phyloP scores from a whole-genome alignment of 2,888 invertebrate genomes.

The Calliopum simillimum region DNA sequence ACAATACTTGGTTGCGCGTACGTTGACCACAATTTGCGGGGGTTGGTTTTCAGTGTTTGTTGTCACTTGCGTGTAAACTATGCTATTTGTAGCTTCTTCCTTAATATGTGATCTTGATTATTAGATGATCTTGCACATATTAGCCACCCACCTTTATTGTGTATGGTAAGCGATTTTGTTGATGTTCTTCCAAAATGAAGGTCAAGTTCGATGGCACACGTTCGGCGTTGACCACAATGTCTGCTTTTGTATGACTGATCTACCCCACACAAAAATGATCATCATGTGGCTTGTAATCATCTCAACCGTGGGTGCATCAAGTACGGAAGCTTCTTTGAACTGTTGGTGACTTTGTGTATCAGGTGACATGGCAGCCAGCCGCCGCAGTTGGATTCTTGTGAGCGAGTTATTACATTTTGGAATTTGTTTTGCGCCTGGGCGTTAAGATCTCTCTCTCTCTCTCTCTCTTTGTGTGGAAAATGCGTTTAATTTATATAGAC shows the following conservation, averaged over 20 bases:
- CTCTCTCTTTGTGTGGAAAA: background rate
- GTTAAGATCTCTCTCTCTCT: background rate
- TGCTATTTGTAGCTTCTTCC: background rate
- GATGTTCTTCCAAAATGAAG: conserved; percentile 8
- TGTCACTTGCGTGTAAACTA: conserved; percentile 43
- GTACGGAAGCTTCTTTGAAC: conserved; percentile 15
- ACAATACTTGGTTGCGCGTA: conserved; percentile 11
- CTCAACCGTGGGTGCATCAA: conserved; percentile 13
- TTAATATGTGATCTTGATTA: background rate
- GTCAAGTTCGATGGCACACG: conserved; percentile 27
- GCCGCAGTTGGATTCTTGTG: background rate
- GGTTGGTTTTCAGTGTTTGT: conserved; percentile 43
- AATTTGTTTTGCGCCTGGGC: too few relatives aligned
- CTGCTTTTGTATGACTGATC: conserved; percentile 10
- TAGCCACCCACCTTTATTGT: background rate
- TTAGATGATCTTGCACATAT: background rate
- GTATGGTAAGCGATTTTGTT: background rate
- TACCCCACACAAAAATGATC: background rate
- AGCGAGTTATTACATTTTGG: too few relatives aligned
- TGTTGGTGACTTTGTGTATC: conserved; percentile 9
- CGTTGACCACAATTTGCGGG: conserved; percentile 51
- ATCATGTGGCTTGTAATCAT: background rate
- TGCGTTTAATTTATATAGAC: conserved; percentile 13
- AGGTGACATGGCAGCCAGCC: conserved; percentile 12
- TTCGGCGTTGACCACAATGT: background rate